Evolutionary conservation across 2,797 vertebrate species (phyloP).

Genomic region (Lophura swinhoii): DNA sequence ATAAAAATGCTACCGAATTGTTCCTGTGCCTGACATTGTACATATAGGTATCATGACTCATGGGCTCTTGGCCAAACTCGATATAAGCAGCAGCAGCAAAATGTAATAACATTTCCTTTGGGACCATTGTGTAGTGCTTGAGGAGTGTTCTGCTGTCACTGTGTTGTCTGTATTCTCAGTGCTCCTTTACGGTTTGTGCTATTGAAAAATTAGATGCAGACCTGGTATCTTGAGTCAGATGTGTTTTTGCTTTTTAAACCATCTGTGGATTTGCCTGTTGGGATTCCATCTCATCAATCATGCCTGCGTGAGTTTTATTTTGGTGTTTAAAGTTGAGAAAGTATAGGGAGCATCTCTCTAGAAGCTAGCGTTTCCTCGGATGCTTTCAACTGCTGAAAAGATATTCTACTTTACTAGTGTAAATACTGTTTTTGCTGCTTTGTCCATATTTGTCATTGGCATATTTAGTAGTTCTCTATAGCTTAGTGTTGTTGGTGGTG

Average conservation of each 20-base stretch:
- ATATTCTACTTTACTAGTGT: neutral
- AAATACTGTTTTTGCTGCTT: neutral
- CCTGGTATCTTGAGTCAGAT: neutral
- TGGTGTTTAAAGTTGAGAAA: neutral
- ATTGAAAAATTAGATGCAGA: neutral
- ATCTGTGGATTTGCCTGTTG: neutral
- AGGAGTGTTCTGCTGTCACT: neutral
- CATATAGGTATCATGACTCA: neutral
- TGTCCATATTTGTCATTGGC: neutral
- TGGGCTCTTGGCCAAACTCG: neutral
- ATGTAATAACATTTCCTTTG: neutral
- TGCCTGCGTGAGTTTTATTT: neutral
- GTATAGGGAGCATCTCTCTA: neutral
- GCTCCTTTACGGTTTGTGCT: neutral
- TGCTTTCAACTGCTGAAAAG: neutral
- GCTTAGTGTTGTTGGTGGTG: neutral
- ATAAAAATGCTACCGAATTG: neutral
- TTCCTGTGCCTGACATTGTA: conserved; percentile 6
- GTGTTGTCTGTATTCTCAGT: neutral
- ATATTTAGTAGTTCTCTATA: neutral
- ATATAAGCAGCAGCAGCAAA: neutral
- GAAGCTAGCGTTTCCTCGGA: neutral
- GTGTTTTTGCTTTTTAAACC: neutral
- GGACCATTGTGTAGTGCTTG: neutral
- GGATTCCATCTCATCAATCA: neutral